Conservation (phyloP, 2,113 vertebrate species). For the Sigmodon hispidus region DNA sequence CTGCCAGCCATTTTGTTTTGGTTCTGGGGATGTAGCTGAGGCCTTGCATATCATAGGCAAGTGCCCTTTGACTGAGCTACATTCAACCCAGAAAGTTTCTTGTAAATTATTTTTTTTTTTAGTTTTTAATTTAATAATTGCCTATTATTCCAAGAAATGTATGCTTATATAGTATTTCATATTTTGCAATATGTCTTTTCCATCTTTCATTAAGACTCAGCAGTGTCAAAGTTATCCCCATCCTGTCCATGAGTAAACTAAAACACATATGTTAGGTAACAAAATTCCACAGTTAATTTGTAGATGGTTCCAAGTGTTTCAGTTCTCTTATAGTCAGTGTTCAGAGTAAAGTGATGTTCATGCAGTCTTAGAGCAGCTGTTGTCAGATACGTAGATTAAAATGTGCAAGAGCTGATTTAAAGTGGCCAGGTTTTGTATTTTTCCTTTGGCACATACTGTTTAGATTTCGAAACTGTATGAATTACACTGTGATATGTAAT, state of each 20-base stretch:
- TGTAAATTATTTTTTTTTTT: neutral
- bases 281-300: conserved; percentile 5
- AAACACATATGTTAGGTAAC: conserved; percentile 4
- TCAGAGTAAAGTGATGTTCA: neutral
- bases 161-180: conserved; percentile 26
- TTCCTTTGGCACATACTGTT: neutral
- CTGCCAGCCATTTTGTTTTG: neutral
- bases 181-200: conserved; percentile 47
- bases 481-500: conserved; percentile 22
- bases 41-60: neutral
- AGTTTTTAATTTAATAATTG: conserved; percentile 9
- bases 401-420: conserved; percentile 30
- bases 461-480: conserved; percentile 4
- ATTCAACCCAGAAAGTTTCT: neutral
- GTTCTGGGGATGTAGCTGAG: neutral
- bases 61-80: neutral
- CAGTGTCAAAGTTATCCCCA: neutral
- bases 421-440: conserved; percentile 18
- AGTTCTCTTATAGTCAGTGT: neutral
- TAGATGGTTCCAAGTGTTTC: conserved; percentile 10
- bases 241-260: conserved; percentile 24
- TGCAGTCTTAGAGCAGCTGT: neutral
- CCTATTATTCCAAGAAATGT: neutral
- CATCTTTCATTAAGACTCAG: neutral
- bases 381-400: neutral